Evolutionary conservation across 1,140 invertebrate species (phyloP).

Genomic region (Dreissena polymorpha): DNA sequence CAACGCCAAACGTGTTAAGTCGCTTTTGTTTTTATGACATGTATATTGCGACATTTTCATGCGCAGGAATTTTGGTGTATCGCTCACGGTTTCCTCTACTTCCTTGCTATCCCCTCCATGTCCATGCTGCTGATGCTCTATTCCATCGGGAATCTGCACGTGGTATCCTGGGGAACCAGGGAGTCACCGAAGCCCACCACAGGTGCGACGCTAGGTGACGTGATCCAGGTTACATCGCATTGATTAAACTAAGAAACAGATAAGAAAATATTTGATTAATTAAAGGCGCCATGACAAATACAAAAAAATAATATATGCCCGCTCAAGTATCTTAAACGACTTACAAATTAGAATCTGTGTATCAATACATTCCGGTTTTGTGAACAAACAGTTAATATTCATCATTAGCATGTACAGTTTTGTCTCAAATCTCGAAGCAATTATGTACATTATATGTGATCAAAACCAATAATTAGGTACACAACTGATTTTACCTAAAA

Average conservation of each 20-base stretch:
- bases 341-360: not conserved
- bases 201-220: constrained; percentile 50
- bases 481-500: not conserved
- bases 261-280: not conserved
- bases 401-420: too few relatives aligned
- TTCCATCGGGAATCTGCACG: constrained; percentile 94
- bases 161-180: constrained; percentile 94
- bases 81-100: constrained; percentile 90
- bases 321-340: constrained; percentile 12
- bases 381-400: constrained; percentile 4
- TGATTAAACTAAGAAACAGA: not conserved
- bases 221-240: not conserved
- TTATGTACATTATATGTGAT: too few relatives aligned
- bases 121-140: constrained; percentile 95
- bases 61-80: constrained; percentile 88
- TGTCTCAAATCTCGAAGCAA: too few relatives aligned
- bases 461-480: not conserved
- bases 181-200: constrained; percentile 85
- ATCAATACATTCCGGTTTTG: constrained; percentile 25
- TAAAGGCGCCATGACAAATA: not conserved
- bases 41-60: not conserved
- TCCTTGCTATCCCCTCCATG: constrained; percentile 95
- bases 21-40: too few relatives aligned
- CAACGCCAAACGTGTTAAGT: too few relatives aligned
- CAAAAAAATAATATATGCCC: constrained; percentile 24